Conservation (phyloP, 37 sponge, comb jelly and placozoan genomes). For the Amphimedon queenslandica region DNA sequence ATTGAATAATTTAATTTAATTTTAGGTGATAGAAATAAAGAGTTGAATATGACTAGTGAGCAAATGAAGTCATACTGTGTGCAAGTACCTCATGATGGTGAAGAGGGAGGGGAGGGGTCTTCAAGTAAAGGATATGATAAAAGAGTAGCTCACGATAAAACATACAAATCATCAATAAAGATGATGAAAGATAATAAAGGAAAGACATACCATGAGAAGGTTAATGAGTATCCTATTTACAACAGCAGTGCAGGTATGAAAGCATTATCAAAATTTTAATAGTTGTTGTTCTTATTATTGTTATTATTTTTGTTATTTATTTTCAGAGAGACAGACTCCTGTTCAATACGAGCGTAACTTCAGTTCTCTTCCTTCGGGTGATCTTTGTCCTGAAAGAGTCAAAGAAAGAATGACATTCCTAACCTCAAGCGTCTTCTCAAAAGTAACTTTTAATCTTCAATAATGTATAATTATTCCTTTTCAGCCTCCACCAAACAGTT, state of each 20-base stretch:
- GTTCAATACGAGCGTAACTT: not conserved
- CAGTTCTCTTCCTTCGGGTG: conserved; percentile 27
- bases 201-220: not conserved
- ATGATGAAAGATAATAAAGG: not conserved
- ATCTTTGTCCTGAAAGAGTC: conserved; percentile 14
- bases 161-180: not conserved
- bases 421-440: conserved; percentile 20
- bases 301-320: no score
- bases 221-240: not conserved
- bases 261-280: not conserved
- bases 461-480: not conserved
- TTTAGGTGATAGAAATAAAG: not conserved
- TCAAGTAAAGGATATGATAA: not conserved
- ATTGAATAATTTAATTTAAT: not conserved
- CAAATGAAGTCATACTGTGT: not conserved
- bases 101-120: no score
- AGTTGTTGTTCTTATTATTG: no score
- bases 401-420: conserved; percentile 16
- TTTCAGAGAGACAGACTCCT: not conserved
- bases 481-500: conserved; percentile 19
- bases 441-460: not conserved
- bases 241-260: not conserved
- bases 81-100: no score
- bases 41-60: no score
- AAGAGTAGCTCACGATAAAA: not conserved